Evolutionary conservation across 2,113 vertebrate species (phyloP), one percentile per base, ranked within the genome.

Genomic region (Chaetops frenatus): DNA sequence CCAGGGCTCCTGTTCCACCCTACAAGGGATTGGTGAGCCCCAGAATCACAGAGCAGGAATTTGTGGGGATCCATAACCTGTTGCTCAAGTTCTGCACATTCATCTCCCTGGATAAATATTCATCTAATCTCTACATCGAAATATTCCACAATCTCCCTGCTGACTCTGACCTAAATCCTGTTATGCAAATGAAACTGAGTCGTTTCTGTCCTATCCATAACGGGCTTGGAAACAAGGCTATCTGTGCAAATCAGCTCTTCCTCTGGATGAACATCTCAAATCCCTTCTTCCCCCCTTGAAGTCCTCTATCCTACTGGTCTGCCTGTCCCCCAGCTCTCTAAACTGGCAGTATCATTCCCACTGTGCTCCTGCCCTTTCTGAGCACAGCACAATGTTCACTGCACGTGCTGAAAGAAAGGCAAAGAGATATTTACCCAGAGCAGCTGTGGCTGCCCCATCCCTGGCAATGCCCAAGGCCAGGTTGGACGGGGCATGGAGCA

Each of bases 171-270:
- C 74, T 71, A 62, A 70, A 79, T 86, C 65, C 65, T 71, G 74
- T 79, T 79, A 70, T 79, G 85, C 85, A 79, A 54, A 79, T 71
- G 65, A 47, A 79, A 31, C n/a, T 0, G 28, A 35, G 9, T 44
- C 6, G 6, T 53, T 92, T 57, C 56, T 48, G 15, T 40, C 28
- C 48, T 72, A 22, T 28, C 77, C 3, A 1, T 44, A 80, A 80
- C 10, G 18, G 53, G 42, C 81, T 50, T 23, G 20, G 57, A 76
- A 71, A 29, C 44, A 61, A 91, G 20, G 25, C 25, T 87, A 5
- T 44, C 88, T 74, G 65, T 40, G 50, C 61, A 91, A 74, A 91
- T 86, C 74, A 86, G 45, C 36, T 86, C 12, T 88, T 88, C 42
- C 53, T 70, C 76, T 7, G 5, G 51, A 74, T n/a, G 62, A 86